Evolutionary conservation across 2,797 vertebrate genomes (phyloP).

Genomic region (Channa striata): DNA sequence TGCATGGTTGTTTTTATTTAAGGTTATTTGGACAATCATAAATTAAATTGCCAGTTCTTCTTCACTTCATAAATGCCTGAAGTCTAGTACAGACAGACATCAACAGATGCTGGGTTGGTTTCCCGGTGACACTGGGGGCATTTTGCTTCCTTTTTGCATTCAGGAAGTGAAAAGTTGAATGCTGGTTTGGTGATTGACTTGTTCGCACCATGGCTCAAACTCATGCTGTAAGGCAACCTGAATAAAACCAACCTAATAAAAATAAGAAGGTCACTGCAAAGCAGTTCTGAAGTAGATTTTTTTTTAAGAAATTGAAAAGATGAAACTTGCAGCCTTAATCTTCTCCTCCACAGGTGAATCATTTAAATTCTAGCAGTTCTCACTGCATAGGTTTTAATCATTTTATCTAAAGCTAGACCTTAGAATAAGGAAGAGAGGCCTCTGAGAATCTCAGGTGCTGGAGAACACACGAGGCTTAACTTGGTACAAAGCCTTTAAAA

Average conservation of each 20-base stretch:
- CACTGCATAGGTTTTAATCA: background rate
- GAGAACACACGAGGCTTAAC: no score
- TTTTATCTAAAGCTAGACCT: background rate
- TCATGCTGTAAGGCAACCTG: background rate
- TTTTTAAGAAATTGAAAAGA: background rate
- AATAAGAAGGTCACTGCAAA: no score
- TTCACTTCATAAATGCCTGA: no score
- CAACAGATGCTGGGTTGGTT: no score
- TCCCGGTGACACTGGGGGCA: background rate
- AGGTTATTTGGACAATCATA: no score
- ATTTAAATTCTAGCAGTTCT: background rate
- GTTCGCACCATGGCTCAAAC: background rate
- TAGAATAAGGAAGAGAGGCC: background rate
- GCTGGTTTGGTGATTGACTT: background rate
- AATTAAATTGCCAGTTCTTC: no score
- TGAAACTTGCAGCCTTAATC: background rate
- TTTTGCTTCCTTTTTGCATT: background rate
- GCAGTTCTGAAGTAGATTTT: no score
- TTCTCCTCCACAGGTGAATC: background rate
- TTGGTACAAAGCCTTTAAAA: no score
- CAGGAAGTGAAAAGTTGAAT: background rate
- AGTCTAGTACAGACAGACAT: no score
- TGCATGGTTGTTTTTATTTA: no score
- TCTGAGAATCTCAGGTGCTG: no score
- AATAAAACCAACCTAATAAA: no score